These are phyloP conservation scores for Pristionchus japonicus DNA, from an alignment of 2,888 invertebrate genomes.

Conservation along the genomic window DNA sequence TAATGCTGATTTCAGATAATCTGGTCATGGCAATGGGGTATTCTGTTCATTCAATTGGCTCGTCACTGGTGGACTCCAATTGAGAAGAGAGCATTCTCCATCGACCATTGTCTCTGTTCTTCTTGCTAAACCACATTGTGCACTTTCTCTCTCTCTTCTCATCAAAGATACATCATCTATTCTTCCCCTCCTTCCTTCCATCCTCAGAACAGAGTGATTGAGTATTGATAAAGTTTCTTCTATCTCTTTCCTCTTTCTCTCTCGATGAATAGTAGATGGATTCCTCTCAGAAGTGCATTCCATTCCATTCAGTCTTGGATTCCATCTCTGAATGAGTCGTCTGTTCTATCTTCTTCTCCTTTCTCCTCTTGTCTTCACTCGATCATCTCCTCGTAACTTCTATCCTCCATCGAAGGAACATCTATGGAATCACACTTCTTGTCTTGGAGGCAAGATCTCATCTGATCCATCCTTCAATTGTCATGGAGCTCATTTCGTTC, in stretches of 20 bases:
- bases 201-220: constrained; percentile 26
- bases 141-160: not conserved
- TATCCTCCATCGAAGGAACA: constrained; percentile 1
- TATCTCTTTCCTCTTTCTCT: not conserved
- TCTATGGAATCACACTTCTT: not conserved
- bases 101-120: constrained; percentile 59
- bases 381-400: constrained; percentile 22
- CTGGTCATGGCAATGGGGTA: constrained; percentile 45
- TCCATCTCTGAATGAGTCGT: not conserved
- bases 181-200: not conserved
- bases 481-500: constrained; percentile 50
- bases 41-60: constrained; percentile 37
- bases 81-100: constrained; percentile 55
- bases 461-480: constrained; percentile 47
- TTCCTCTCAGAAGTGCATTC: not conserved
- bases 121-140: constrained; percentile 1
- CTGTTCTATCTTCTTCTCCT: not conserved
- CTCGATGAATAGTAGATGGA: constrained; percentile 3
- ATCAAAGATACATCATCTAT: too few relatives aligned
- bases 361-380: not conserved
- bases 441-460: not conserved
- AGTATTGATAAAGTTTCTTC: constrained; percentile 27
- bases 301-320: constrained; percentile 9
- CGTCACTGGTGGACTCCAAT: constrained; percentile 49
- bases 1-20: constrained; percentile 39